These are phyloP conservation scores for Gadopsis marmoratus DNA, from an alignment of 2,797 vertebrate species.

Conservation along the genomic window DNA sequence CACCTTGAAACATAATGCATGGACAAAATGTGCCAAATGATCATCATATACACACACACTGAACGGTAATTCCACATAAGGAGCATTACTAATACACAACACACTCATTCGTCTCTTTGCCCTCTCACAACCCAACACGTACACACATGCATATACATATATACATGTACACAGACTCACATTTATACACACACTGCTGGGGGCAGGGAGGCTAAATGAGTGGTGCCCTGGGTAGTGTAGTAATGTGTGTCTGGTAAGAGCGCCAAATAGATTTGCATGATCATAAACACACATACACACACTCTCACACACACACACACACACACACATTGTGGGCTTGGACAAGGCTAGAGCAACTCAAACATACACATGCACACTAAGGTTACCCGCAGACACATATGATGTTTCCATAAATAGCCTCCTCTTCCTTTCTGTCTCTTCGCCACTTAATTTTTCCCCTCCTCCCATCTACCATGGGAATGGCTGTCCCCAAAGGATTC, in stretches of 20 bases:
- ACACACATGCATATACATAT: slow-evolving; percentile 5
- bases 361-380: neutral
- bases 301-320: neutral
- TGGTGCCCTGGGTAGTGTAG: slow-evolving; percentile 60
- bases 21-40: slow-evolving; percentile 29
- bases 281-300: slow-evolving; percentile 18
- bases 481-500: slow-evolving; percentile 41
- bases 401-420: slow-evolving; percentile 56
- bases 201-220: slow-evolving; percentile 74
- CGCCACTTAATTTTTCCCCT: slow-evolving; percentile 13
- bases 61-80: slow-evolving; percentile 6
- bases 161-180: slow-evolving; percentile 1
- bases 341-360: slow-evolving; percentile 20
- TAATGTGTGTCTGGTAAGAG: slow-evolving; percentile 56
- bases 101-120: slow-evolving; percentile 29
- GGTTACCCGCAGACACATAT: neutral
- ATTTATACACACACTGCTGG: slow-evolving; percentile 29
- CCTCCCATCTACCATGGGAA: slow-evolving; percentile 28
- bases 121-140: slow-evolving; percentile 7
- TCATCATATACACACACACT: slow-evolving; percentile 1
- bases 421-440: slow-evolving; percentile 13
- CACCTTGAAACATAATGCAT: slow-evolving; percentile 28
- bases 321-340: slow-evolving; percentile 15
- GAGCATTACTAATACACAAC: slow-evolving; percentile 9
- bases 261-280: slow-evolving; percentile 38